Conservation (phyloP, 2,888 invertebrate species). For the Oligia strigilis region DNA sequence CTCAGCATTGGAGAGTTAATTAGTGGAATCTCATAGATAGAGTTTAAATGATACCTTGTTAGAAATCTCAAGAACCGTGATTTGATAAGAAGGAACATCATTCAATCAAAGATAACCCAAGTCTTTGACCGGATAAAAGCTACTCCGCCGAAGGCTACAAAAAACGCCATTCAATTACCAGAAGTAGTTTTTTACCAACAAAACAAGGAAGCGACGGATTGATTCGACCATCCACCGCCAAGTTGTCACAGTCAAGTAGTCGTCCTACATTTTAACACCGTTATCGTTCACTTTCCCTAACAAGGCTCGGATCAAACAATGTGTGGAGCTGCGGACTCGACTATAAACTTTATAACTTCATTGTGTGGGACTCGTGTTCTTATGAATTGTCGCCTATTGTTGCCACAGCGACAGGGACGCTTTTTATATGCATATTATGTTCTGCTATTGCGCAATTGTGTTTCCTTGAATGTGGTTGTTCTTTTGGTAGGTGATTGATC, state of each 20-base stretch:
- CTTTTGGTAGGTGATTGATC: constrained; percentile 28
- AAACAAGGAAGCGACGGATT: constrained; percentile 61
- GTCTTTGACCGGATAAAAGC: constrained; percentile 26
- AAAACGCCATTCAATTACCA: constrained; percentile 33
- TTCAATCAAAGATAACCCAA: neutral
- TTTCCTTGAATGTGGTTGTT: constrained; percentile 66
- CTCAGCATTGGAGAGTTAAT: constrained; percentile 19
- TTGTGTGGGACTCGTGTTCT: constrained; percentile 63
- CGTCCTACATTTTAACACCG: constrained; percentile 61
- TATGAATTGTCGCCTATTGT: constrained; percentile 73
- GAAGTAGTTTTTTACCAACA: constrained; percentile 49
- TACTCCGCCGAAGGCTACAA: constrained; percentile 38
- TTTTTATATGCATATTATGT: constrained; percentile 68
- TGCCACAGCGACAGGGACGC: constrained; percentile 58
- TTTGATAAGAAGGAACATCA: neutral
- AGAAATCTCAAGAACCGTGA: neutral
- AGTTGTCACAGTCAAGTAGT: constrained; percentile 58
- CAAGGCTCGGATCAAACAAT: constrained; percentile 55
- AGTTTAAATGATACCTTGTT: neutral
- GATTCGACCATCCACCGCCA: constrained; percentile 35
- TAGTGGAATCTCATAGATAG: constrained; percentile 11
- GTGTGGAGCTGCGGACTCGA: constrained; percentile 52
- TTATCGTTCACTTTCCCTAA: constrained; percentile 62
- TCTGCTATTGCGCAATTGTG: constrained; percentile 68
- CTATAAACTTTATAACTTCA: constrained; percentile 66